Percentiles rank a stretch among this genome's conserved stretches.
Evolutionary conservation across 1,140 invertebrate genomes (phyloP).

Genomic region (Trichogramma pretiosum): DNA sequence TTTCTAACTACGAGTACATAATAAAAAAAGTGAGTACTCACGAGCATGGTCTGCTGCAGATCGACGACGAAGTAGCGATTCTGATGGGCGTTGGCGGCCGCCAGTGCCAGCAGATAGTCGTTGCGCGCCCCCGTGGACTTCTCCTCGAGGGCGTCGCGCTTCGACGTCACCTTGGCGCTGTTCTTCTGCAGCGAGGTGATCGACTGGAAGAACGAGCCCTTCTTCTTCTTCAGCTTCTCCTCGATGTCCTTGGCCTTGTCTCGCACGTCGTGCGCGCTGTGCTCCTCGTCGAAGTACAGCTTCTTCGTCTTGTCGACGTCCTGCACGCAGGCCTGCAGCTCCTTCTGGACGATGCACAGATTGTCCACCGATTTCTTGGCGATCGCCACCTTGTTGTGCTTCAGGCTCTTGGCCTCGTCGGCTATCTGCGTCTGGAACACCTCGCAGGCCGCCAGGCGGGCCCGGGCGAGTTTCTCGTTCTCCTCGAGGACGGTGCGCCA

Average conservation of each 20-base stretch:
- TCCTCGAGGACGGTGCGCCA: conserved; percentile 92
- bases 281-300: conserved; percentile 90
- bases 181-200: conserved; percentile 92
- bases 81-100: conserved; percentile 92
- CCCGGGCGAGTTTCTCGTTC: conserved; percentile 86
- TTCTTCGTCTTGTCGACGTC: conserved; percentile 94
- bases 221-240: conserved; percentile 94
- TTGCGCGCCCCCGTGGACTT: conserved; percentile 91
- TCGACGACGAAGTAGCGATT: conserved; percentile 88
- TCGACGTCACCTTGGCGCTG: conserved; percentile 82
- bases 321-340: conserved; percentile 74
- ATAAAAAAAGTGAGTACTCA: conserved; percentile 38
- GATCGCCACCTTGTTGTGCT: conserved; percentile 73
- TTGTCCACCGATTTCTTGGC: conserved; percentile 85
- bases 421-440: conserved; percentile 89
- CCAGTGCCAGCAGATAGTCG: conserved; percentile 84
- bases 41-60: conserved; percentile 77
- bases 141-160: conserved; percentile 83
- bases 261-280: conserved; percentile 86
- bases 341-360: conserved; percentile 79
- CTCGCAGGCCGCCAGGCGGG: conserved; percentile 82
- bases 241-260: conserved; percentile 93
- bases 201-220: conserved; percentile 91
- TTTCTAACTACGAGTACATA: background rate
- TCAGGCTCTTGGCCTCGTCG: conserved; percentile 80